Conservation (phyloP, 2,888 invertebrate species). For the Scelioninae gen. 2 region DNA sequence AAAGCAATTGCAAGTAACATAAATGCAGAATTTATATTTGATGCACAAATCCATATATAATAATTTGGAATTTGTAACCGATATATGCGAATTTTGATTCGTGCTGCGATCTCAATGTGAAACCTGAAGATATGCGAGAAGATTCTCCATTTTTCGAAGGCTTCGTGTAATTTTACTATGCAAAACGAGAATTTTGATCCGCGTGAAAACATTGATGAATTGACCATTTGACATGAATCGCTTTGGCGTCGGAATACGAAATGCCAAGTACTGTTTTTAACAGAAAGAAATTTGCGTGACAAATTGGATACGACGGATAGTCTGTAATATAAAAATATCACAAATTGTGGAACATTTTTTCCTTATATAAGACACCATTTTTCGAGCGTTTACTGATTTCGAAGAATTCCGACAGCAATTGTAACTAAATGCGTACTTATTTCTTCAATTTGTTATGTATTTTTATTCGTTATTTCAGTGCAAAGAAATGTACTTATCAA, state of each 20-base stretch:
- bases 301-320: no score
- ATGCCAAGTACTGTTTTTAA: no score
- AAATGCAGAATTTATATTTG: slow-evolving; percentile 2
- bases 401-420: slow-evolving; percentile 23
- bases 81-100: slow-evolving; percentile 37
- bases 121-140: slow-evolving; percentile 23
- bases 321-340: no score
- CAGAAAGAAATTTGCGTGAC: no score
- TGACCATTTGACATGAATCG: no score
- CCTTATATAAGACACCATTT: no score
- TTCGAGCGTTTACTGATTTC: slow-evolving; percentile 7
- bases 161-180: slow-evolving; percentile 30
- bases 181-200: slow-evolving; percentile 22
- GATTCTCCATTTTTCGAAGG: slow-evolving; percentile 10
- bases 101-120: slow-evolving; percentile 44
- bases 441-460: slow-evolving; percentile 23
- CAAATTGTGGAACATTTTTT: no score
- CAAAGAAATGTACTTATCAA: slow-evolving; percentile 36
- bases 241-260: no score
- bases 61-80: slow-evolving; percentile 25
- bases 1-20: no score
- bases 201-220: slow-evolving; percentile 5
- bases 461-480: slow-evolving; percentile 28
- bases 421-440: slow-evolving; percentile 30
- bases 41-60: slow-evolving; percentile 52